Conservation (phyloP, 2,888 invertebrate genomes). For the Brachyopa scutellaris region DNA sequence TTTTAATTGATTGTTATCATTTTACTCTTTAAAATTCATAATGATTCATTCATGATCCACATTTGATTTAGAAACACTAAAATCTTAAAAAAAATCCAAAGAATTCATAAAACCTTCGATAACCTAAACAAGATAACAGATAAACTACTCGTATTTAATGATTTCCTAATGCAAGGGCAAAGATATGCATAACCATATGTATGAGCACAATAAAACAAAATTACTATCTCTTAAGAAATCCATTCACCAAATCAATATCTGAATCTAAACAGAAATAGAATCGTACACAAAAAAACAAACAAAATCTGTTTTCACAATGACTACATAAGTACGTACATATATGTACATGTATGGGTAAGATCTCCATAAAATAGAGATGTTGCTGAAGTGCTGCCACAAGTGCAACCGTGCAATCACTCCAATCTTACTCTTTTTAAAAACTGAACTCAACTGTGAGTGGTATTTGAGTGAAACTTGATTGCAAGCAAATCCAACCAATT, state of each 20-base stretch:
- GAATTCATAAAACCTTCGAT: background rate
- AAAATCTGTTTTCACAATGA: slow-evolving; percentile 28
- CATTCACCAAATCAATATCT: slow-evolving; percentile 19
- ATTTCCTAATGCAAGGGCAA: background rate
- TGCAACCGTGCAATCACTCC: too few relatives aligned
- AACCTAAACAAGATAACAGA: background rate
- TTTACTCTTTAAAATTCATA: too few relatives aligned
- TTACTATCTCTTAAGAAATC: slow-evolving; percentile 33
- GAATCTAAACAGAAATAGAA: slow-evolving; percentile 40
- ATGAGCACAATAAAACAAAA: slow-evolving; percentile 27
- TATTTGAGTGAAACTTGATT: background rate
- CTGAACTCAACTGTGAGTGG: slow-evolving; percentile 3
- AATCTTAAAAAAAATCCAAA: too few relatives aligned
- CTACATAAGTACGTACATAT: slow-evolving; percentile 23
- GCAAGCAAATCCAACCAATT: too few relatives aligned
- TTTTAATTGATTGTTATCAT: too few relatives aligned
- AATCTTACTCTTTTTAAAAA: background rate
- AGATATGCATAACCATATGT: background rate
- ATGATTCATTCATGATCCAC: too few relatives aligned
- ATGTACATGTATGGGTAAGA: too few relatives aligned
- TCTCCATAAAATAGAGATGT: slow-evolving; percentile 23
- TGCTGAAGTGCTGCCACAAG: too few relatives aligned
- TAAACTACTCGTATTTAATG: background rate
- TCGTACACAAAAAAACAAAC: slow-evolving; percentile 17
- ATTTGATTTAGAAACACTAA: too few relatives aligned